Percentiles rank a stretch among this genome's conserved stretches.
Evolutionary conservation across 2,888 invertebrate species (phyloP).

Genomic region (Zygaena filipendulae): DNA sequence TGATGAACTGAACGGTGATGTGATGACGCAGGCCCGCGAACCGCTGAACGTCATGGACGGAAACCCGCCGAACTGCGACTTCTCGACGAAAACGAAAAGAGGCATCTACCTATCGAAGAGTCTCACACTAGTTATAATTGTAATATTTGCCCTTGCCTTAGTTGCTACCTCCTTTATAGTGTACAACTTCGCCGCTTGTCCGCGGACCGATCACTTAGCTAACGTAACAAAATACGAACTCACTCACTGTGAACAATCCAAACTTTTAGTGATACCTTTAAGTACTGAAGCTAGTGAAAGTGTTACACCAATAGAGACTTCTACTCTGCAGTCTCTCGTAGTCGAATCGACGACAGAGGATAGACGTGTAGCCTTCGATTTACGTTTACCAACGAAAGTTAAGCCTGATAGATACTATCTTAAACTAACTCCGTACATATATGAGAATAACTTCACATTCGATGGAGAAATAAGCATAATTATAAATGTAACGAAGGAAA

Average conservation of each 20-base stretch:
- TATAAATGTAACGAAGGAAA: constrained; percentile 70
- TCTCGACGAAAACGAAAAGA: constrained; percentile 69
- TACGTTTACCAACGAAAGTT: constrained; percentile 76
- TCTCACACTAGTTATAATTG: constrained; percentile 69
- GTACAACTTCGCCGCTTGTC: constrained; percentile 79
- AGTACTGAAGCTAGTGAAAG: constrained; percentile 45
- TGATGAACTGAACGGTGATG: constrained; percentile 21
- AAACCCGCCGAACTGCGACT: constrained; percentile 69
- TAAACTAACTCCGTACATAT: constrained; percentile 77
- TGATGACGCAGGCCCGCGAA: constrained; percentile 59
- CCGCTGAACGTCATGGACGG: constrained; percentile 70
- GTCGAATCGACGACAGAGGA: constrained; percentile 21
- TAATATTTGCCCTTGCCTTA: constrained; percentile 73
- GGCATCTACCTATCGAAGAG: constrained; percentile 74
- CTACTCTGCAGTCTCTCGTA: constrained; percentile 27
- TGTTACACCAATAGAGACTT: constrained; percentile 39
- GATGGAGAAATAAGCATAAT: constrained; percentile 75
- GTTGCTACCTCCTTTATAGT: constrained; percentile 79
- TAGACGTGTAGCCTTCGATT: constrained; percentile 44
- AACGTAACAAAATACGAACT: constrained; percentile 57
- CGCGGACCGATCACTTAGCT: constrained; percentile 52
- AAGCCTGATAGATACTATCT: constrained; percentile 77
- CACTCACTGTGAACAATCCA: constrained; percentile 48
- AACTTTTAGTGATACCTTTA: constrained; percentile 47
- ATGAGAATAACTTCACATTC: constrained; percentile 82